Conservation (phyloP, 1,140 invertebrate genomes). For the Varroa destructor region DNA sequence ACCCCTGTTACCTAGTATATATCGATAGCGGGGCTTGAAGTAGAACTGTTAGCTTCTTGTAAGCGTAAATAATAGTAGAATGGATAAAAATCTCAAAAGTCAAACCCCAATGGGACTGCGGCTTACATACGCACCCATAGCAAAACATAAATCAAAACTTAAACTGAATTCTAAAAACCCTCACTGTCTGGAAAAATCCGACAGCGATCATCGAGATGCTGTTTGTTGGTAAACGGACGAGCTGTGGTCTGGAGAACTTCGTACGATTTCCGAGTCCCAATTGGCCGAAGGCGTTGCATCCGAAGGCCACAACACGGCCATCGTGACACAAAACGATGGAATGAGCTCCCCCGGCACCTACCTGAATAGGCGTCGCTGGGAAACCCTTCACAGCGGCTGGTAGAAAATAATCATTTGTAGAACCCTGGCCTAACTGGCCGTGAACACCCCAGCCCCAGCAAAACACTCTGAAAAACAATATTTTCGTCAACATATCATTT, state of each 20-base stretch:
- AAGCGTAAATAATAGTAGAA: no score
- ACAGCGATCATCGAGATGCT: slow-evolving; percentile 54
- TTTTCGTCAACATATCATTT: no score
- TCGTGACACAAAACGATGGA: slow-evolving; percentile 45
- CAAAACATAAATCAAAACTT: no score
- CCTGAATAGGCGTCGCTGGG: slow-evolving; percentile 42
- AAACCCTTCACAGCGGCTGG: slow-evolving; percentile 48
- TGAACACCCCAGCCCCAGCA: slow-evolving; percentile 62
- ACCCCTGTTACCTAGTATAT: no score
- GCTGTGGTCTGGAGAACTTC: slow-evolving; percentile 51
- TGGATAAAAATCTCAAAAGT: no score
- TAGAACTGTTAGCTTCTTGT: no score
- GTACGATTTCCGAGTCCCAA: slow-evolving; percentile 50
- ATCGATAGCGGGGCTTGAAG: no score
- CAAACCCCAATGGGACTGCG: no score
- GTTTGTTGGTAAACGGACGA: slow-evolving; percentile 46
- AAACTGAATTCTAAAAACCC: slow-evolving; percentile 33
- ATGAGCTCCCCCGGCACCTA: slow-evolving; percentile 61
- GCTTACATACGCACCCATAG: no score
- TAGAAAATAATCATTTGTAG: slow-evolving; percentile 50
- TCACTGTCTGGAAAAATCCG: slow-evolving; percentile 67
- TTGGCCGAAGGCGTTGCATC: slow-evolving; percentile 63
- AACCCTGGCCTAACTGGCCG: slow-evolving; percentile 63
- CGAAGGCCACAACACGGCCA: slow-evolving; percentile 57
- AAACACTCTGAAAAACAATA: slow-evolving; percentile 39